phyloP scores from a whole-genome alignment of 2,888 invertebrate species.

The Plutella xylostella region DNA sequence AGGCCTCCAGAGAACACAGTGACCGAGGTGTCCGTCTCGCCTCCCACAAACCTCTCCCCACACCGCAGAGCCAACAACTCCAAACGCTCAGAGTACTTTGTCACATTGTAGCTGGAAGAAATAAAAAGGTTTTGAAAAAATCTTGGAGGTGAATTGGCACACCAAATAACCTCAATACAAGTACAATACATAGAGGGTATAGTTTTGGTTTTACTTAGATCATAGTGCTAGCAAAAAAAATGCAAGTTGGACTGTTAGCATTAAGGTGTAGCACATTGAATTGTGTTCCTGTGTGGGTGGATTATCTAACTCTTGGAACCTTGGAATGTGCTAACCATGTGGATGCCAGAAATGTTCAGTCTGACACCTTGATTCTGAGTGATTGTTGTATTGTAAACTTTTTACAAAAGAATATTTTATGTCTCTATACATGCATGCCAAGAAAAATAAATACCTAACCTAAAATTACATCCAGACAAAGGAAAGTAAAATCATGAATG shows the following conservation, averaged over 20 bases:
- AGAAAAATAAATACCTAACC: background rate
- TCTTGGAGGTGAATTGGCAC: slow-evolving; percentile 9
- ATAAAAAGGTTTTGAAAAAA: slow-evolving; percentile 2
- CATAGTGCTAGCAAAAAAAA: no score
- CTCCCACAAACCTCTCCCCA: slow-evolving; percentile 78
- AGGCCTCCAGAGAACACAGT: slow-evolving; percentile 69
- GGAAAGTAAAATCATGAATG: background rate
- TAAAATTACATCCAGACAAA: background rate
- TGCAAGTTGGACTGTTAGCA: no score
- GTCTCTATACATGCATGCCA: no score
- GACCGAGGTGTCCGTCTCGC: slow-evolving; percentile 77
- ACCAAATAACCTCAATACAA: slow-evolving; percentile 1
- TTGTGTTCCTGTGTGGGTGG: no score
- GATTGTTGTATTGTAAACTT: no score
- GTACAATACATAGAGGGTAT: background rate
- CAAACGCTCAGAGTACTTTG: slow-evolving; percentile 75
- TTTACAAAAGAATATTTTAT: no score
- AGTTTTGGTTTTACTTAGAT: no score
- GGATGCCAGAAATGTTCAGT: no score
- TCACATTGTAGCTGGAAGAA: slow-evolving; percentile 76
- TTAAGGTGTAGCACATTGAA: no score
- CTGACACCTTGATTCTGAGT: no score
- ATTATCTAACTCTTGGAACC: no score
- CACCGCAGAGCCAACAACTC: slow-evolving; percentile 75
- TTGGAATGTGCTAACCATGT: no score